A percentile compares a stretch with the other conserved stretches of the same genome.
Evolutionary conservation across 2,797 vertebrate genomes (phyloP).

Genomic region (Tapera naevia): DNA sequence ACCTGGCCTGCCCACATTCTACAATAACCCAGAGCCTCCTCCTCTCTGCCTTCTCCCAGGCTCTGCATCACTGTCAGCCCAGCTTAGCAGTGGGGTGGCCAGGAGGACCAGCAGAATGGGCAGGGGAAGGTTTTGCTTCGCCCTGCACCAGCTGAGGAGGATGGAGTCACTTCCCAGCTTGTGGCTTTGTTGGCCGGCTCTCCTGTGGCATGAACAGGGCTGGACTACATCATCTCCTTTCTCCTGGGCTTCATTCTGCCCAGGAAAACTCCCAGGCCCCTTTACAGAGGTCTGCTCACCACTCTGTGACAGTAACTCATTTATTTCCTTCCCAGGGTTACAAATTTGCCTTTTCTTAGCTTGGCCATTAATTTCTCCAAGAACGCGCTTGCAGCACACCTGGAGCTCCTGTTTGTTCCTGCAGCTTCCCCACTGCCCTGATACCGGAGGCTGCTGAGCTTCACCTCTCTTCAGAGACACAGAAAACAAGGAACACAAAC

Average conservation of each 20-base stretch:
- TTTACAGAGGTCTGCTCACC: neutral
- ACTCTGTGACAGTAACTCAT: neutral
- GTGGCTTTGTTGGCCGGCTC: fast-evolving
- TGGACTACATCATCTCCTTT: neutral
- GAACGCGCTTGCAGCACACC: neutral
- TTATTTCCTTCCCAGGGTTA: neutral
- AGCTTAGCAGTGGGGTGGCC: neutral
- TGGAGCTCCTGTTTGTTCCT: neutral
- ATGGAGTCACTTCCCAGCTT: neutral
- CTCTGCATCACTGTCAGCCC: fast-evolving
- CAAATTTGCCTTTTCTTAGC: neutral
- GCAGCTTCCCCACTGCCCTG: fast-evolving
- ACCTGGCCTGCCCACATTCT: fast-evolving
- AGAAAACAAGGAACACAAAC: neutral
- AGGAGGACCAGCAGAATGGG: fast-evolving
- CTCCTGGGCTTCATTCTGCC: neutral
- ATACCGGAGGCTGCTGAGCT: neutral
- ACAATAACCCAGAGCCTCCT: neutral
- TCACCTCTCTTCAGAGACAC: fast-evolving
- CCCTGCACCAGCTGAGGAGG: neutral
- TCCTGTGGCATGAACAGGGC: neutral
- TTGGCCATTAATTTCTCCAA: neutral
- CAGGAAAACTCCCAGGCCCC: neutral
- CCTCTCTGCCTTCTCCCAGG: neutral
- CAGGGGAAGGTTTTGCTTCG: neutral